Conservation (phyloP, 2,113 vertebrate species). For the Onychostruthus taczanowskii region DNA sequence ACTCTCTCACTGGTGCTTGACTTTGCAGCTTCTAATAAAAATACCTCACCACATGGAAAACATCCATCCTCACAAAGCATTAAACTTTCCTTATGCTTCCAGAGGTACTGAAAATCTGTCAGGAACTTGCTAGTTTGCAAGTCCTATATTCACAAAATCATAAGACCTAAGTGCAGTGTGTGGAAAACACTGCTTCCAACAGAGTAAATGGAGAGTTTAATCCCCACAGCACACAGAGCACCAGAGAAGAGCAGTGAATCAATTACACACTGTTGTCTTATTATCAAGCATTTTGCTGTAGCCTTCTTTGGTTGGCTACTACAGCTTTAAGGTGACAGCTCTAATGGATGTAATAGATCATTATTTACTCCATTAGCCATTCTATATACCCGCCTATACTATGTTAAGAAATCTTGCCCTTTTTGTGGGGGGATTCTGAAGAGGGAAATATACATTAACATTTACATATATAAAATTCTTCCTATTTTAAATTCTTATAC, state of each 20-base stretch:
- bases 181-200: neutral
- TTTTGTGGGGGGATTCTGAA: neutral
- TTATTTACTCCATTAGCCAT: neutral
- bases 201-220: neutral
- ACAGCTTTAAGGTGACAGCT: neutral
- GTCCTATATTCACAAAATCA: neutral
- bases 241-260: neutral
- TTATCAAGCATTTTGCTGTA: neutral
- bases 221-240: neutral
- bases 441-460: neutral
- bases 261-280: neutral
- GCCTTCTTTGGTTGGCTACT: neutral
- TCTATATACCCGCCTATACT: neutral
- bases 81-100: neutral
- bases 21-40: neutral
- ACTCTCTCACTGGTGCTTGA: neutral
- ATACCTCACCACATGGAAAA: neutral
- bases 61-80: neutral
- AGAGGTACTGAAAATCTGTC: neutral
- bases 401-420: neutral
- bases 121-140: neutral
- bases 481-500: neutral
- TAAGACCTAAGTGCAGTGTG: neutral
- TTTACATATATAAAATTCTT: neutral
- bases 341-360: neutral